phyloP scores from a whole-genome alignment of 2,888 invertebrate genomes.

The Orthonevra nobilis region DNA sequence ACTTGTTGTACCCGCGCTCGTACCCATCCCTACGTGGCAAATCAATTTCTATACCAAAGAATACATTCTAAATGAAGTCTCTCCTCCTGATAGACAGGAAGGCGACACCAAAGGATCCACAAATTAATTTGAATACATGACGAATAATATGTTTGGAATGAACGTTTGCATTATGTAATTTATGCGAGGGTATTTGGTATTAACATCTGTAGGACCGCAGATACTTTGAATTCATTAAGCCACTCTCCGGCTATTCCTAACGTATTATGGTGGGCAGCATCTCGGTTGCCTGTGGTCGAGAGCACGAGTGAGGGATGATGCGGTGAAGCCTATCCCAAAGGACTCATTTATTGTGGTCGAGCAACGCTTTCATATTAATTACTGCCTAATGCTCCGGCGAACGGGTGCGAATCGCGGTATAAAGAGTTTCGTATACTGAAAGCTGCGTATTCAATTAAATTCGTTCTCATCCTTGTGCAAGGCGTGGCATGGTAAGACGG shows the following conservation, averaged over 20 bases:
- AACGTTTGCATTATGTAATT: slow-evolving; percentile 54
- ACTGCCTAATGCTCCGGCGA: slow-evolving; percentile 59
- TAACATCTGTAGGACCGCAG: slow-evolving; percentile 66
- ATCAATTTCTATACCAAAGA: slow-evolving; percentile 30
- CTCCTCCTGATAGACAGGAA: slow-evolving; percentile 1
- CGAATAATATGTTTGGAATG: slow-evolving; percentile 62
- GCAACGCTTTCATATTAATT: slow-evolving; percentile 66
- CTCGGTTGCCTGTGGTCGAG: neutral
- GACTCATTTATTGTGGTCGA: slow-evolving; percentile 66
- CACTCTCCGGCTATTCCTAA: slow-evolving; percentile 22
- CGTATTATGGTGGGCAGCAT: neutral
- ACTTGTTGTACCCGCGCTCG: too few relatives aligned
- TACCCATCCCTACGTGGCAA: too few relatives aligned
- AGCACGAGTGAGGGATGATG: neutral
- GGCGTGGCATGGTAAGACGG: neutral
- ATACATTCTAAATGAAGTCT: slow-evolving; percentile 11
- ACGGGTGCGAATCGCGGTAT: slow-evolving; percentile 39
- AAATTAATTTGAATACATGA: slow-evolving; percentile 67
- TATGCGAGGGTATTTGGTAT: slow-evolving; percentile 63
- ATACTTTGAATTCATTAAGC: slow-evolving; percentile 70
- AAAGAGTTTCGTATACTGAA: slow-evolving; percentile 10
- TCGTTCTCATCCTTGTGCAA: neutral
- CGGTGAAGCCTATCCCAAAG: slow-evolving; percentile 47
- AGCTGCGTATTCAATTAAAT: slow-evolving; percentile 63
- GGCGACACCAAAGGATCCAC: slow-evolving; percentile 11